phyloP scores from a whole-genome alignment of 2,797 vertebrate genomes.

The Myotis vivesi region DNA sequence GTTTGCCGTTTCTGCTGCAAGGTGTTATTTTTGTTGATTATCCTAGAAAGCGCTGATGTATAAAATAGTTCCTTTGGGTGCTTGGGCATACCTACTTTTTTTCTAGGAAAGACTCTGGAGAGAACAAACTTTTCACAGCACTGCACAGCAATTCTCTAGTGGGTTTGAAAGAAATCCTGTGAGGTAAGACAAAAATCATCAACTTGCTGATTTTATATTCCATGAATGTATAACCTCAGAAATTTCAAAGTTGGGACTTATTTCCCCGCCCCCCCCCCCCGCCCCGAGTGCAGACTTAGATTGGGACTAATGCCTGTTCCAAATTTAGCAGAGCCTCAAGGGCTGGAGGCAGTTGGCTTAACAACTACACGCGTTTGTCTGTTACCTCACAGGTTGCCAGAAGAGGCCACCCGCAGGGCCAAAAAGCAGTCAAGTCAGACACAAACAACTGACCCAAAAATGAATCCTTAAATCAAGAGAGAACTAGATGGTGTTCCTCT shows the following conservation, averaged over 20 bases:
- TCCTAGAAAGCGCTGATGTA: not conserved
- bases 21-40: not conserved
- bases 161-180: slow-evolving; percentile 32
- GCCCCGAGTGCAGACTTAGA: slow-evolving; percentile 17
- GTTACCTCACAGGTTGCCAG: not conserved
- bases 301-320: not conserved
- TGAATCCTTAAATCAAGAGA: not conserved
- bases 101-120: not conserved
- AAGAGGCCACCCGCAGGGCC: not conserved
- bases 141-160: not conserved
- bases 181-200: slow-evolving; percentile 8
- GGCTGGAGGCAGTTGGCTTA: not conserved
- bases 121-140: slow-evolving; percentile 25
- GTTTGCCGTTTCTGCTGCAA: not conserved
- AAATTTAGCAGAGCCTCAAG: not conserved
- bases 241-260: slow-evolving; percentile 46
- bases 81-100: not conserved
- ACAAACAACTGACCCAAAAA: not conserved
- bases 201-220: slow-evolving; percentile 27
- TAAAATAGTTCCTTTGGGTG: slow-evolving; percentile 6
- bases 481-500: not conserved
- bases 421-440: not conserved
- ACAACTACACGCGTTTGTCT: not conserved
- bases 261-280: too few species aligned
- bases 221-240: not conserved